Percentiles rank a stretch among this genome's conserved stretches.
phyloP scores from a whole-genome alignment of 2,113 vertebrate species.

The Actenoides hombroni region DNA sequence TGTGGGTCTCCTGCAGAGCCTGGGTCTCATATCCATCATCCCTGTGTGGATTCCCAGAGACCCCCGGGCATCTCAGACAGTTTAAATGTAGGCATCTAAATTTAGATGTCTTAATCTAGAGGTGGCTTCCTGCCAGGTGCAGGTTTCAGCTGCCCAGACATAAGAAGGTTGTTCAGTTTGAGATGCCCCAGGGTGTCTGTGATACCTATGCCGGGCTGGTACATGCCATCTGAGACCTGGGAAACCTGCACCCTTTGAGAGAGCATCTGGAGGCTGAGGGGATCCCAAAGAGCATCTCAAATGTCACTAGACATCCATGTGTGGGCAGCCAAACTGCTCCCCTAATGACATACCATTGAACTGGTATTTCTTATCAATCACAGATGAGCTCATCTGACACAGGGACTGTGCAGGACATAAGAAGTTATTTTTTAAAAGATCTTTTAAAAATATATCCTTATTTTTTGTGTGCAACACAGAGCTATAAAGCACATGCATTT shows the following conservation, averaged over 20 bases:
- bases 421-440: background rate
- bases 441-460: background rate
- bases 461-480: background rate
- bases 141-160: background rate
- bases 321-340: background rate
- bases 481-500: background rate
- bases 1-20: background rate
- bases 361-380: background rate
- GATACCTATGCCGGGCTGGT: background rate
- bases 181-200: background rate
- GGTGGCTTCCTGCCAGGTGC: background rate
- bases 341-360: background rate
- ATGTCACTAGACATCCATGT: background rate
- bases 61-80: fast-evolving
- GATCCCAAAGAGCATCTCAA: background rate
- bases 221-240: background rate
- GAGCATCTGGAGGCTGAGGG: background rate
- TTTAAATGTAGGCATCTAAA: background rate
- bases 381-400: background rate
- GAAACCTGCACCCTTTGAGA: background rate
- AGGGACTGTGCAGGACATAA: background rate
- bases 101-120: background rate
- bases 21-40: background rate
- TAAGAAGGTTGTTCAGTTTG: background rate
- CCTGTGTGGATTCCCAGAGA: background rate